These are phyloP conservation scores for Sialia sialis DNA, from an alignment of 2,113 vertebrate genomes.

Conservation along the genomic window DNA sequence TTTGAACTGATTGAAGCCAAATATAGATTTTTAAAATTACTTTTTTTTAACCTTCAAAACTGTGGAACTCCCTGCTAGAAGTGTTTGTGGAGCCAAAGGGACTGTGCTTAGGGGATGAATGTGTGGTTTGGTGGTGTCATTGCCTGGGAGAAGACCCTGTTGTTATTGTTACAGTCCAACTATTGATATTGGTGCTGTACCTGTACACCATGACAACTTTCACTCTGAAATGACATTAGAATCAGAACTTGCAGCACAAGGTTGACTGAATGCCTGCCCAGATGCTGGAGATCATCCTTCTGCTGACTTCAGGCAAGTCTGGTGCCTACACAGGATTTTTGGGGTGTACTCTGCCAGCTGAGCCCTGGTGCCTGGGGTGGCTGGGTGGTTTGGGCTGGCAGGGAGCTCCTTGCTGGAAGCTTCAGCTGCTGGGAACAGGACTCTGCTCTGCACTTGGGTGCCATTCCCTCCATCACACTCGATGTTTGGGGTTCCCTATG, in stretches of 20 bases:
- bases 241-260: not conserved
- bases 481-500: fast-evolving
- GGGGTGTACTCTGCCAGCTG: not conserved
- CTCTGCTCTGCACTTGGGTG: not conserved
- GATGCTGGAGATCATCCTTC: no score
- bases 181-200: not conserved
- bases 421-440: not conserved
- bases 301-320: fast-evolving
- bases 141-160: not conserved
- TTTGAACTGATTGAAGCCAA: not conserved
- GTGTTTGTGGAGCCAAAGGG: not conserved
- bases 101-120: not conserved
- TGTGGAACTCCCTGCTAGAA: not conserved
- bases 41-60: not conserved
- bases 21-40: not conserved
- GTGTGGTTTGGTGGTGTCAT: no score
- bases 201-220: fast-evolving
- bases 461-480: fast-evolving
- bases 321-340: not conserved
- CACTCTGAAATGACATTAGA: not conserved
- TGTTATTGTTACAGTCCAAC: not conserved
- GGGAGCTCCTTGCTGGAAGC: not conserved
- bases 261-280: no score
- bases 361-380: not conserved
- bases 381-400: not conserved